Evolutionary conservation across 2,888 invertebrate genomes (phyloP), one percentile per base, ranked within the genome.

Genomic region (Eretmocerus hayati): DNA sequence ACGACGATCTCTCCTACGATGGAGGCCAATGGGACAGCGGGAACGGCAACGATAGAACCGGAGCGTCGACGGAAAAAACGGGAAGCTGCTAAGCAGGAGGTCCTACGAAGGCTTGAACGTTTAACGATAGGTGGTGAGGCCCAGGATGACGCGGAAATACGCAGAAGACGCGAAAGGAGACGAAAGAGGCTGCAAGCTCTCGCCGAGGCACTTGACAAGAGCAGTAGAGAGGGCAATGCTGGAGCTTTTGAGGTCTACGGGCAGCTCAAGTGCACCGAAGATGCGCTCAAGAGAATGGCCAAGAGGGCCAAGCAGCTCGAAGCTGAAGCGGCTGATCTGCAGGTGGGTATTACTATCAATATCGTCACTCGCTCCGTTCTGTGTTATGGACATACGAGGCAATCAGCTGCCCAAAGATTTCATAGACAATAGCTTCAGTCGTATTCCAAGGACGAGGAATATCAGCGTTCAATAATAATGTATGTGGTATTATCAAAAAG

Each of bases 191-290:
- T 71, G 20, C 65, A 66, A 45, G 59, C 62, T 5, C 52, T 71
- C 3, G 71, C 67, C 3, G 60, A 64, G n/a, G 71, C 65, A 0
- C 51, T 71, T 21, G 70, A 70, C 38, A 57, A 59, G 2, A 64
- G 67, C 33, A 64, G 63, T 2, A 61, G 66, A 39, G 71, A 69
- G 21, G 71, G 69, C 3, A 65, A 62, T 44, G 65, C 61, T 5
- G 59, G 66, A 21, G 70, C 67, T 23, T 70, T 71, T 56, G 66
- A 71, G 50, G 71, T 71, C 36, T 71, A 71, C 42, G 71, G 71
- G 2, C 71, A 71, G 43, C 56, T 71, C 1, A 67, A 65, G 47
- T 66, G 67, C 2, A 71, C 71, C 11, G 71, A 71, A 52, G 71
- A 71, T 5, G 70, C 71, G 6, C 45, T 71, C 5, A 70, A 69